Evolutionary conservation across 2,888 invertebrate genomes (phyloP).

Genomic region (Axea sp.): DNA sequence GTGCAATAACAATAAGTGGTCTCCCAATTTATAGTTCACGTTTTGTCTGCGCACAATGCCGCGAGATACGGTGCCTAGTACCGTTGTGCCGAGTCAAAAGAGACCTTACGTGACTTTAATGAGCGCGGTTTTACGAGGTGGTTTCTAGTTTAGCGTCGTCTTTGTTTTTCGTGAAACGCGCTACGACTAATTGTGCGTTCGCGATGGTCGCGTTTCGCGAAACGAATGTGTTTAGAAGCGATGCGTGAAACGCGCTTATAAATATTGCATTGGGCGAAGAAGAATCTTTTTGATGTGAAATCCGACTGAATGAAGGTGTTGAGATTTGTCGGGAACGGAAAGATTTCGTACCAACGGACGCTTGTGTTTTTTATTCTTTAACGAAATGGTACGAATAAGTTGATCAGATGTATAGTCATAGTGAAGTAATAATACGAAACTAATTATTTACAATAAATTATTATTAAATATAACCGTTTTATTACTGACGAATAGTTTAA

Average conservation of each 20-base stretch:
- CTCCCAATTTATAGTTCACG: constrained; percentile 64
- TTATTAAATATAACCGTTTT: no score
- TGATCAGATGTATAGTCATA: no score
- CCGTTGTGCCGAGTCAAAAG: constrained; percentile 37
- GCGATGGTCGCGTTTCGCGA: not conserved
- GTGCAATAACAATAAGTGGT: constrained; percentile 65
- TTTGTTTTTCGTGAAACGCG: constrained; percentile 12
- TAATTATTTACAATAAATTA: no score
- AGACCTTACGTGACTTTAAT: constrained; percentile 52
- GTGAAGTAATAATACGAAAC: no score
- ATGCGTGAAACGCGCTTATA: constrained; percentile 3
- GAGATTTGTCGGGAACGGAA: no score
- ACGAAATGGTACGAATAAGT: no score
- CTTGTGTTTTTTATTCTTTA: no score
- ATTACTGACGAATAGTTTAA: no score
- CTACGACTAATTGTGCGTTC: constrained; percentile 7
- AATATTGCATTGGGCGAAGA: no score
- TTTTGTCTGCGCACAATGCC: constrained; percentile 63
- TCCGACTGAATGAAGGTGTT: no score
- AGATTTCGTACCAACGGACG: no score
- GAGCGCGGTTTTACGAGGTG: constrained; percentile 33
- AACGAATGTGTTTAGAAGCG: not conserved
- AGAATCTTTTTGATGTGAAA: no score
- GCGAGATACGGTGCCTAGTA: constrained; percentile 39
- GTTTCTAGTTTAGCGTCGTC: constrained; percentile 17